Conservation (phyloP, 2,113 vertebrate species). For the Martes martes region DNA sequence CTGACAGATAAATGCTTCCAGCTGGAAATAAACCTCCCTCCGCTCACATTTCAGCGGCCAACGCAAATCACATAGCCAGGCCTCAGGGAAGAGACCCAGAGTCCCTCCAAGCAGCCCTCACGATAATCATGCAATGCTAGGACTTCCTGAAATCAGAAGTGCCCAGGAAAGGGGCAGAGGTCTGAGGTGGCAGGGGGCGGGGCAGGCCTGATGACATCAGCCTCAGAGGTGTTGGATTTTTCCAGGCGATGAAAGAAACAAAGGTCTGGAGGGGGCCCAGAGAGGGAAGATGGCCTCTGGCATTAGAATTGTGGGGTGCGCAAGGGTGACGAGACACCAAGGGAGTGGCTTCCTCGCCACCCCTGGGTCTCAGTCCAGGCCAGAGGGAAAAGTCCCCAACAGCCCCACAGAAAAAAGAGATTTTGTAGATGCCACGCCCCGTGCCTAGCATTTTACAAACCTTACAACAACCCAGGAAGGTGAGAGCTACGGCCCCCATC, state of each 20-base stretch:
- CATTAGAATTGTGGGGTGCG: not conserved
- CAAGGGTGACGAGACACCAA: too few species aligned
- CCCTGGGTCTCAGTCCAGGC: not conserved
- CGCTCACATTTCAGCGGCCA: not conserved
- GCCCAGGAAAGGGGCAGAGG: not conserved
- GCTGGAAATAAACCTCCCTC: not conserved
- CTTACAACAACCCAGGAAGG: not conserved
- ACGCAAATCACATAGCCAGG: too few species aligned
- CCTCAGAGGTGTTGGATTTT: not conserved
- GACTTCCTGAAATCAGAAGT: not conserved
- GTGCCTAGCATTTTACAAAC: not conserved
- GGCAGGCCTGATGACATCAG: not conserved
- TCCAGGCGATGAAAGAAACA: not conserved
- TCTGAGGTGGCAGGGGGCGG: fast-evolving
- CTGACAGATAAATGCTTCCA: not conserved
- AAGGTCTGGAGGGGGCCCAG: not conserved
- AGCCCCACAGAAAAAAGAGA: not conserved
- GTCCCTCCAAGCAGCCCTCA: not conserved
- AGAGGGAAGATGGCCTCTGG: not conserved
- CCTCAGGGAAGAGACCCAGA: not conserved
- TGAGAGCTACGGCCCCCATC: too few species aligned
- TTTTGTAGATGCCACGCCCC: fast-evolving
- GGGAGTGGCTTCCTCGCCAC: not conserved
- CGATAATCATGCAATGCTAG: not conserved
- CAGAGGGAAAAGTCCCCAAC: not conserved